phyloP scores from a whole-genome alignment of 2,113 vertebrate species.

The Chlorocebus sabaeus region DNA sequence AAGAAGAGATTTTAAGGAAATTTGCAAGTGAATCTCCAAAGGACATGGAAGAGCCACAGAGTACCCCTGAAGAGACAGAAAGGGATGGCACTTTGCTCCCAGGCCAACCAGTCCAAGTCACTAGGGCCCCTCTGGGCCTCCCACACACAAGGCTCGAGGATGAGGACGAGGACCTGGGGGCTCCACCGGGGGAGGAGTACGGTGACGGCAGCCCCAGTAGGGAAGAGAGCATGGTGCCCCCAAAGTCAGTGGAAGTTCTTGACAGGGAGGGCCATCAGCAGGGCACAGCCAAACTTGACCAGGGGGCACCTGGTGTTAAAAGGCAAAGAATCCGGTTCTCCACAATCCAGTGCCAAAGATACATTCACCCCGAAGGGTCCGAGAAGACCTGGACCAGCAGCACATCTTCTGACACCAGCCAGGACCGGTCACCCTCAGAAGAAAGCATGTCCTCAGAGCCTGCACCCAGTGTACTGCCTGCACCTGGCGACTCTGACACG shows the following conservation, averaged over 20 bases:
- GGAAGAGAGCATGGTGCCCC: slow-evolving; percentile 40
- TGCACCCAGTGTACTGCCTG: slow-evolving; percentile 77
- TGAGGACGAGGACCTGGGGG: slow-evolving; percentile 55
- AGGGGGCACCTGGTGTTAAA: slow-evolving; percentile 85
- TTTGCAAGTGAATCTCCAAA: slow-evolving; percentile 78
- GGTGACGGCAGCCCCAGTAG: neutral
- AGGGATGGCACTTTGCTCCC: slow-evolving; percentile 82
- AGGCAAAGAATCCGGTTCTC: slow-evolving; percentile 94
- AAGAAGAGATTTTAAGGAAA: slow-evolving; percentile 88
- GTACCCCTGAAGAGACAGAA: slow-evolving; percentile 79
- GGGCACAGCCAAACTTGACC: slow-evolving; percentile 79
- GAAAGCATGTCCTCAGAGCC: slow-evolving; percentile 85
- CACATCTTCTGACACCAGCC: slow-evolving; percentile 84
- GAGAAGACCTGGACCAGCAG: slow-evolving; percentile 85
- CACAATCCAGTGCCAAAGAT: slow-evolving; percentile 95
- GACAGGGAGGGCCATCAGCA: slow-evolving; percentile 77
- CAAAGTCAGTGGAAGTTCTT: slow-evolving; percentile 65
- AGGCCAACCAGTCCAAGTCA: slow-evolving; percentile 82
- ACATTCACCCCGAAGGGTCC: slow-evolving; percentile 84
- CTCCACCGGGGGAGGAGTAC: slow-evolving; percentile 71
- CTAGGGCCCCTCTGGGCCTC: slow-evolving; percentile 65
- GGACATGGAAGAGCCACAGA: slow-evolving; percentile 81
- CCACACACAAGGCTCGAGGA: slow-evolving; percentile 37
- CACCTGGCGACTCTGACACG: slow-evolving; percentile 87
- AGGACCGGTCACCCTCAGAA: slow-evolving; percentile 83